Conservation (phyloP, 2,888 invertebrate species). For the Leucoptera coffeella region DNA sequence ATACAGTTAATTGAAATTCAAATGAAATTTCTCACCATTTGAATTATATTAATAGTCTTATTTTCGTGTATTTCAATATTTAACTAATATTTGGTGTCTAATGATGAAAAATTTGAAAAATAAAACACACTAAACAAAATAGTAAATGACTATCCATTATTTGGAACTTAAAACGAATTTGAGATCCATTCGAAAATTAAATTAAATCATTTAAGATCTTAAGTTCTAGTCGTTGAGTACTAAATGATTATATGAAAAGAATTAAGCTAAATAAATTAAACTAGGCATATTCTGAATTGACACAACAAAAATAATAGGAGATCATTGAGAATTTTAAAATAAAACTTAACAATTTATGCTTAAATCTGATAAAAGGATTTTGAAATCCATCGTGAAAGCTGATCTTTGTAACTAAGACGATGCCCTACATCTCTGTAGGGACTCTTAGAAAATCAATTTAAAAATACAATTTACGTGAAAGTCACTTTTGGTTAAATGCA, state of each 20-base stretch:
- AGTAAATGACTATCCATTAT: slow-evolving; percentile 36
- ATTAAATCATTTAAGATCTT: slow-evolving; percentile 11
- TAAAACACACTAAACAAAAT: slow-evolving; percentile 15
- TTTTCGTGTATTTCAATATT: slow-evolving; percentile 9
- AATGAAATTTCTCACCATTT: slow-evolving; percentile 7
- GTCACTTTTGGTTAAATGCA: slow-evolving; percentile 10
- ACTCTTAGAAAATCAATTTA: too few relatives aligned
- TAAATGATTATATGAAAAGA: neutral
- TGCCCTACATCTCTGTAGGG: too few relatives aligned
- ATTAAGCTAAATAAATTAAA: slow-evolving; percentile 23
- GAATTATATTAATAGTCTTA: slow-evolving; percentile 8
- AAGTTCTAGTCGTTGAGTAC: slow-evolving; percentile 12
- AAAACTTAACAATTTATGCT: slow-evolving; percentile 35
- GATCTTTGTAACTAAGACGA: too few relatives aligned
- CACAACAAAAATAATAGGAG: slow-evolving; percentile 42
- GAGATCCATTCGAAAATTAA: slow-evolving; percentile 29
- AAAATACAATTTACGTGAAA: slow-evolving; percentile 2
- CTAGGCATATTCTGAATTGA: slow-evolving; percentile 29
- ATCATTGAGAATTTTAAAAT: slow-evolving; percentile 40
- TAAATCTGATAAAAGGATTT: slow-evolving; percentile 10
- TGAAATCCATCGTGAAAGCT: neutral
- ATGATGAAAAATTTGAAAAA: slow-evolving; percentile 16
- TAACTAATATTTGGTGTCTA: slow-evolving; percentile 47
- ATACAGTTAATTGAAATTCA: slow-evolving; percentile 12
- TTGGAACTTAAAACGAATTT: slow-evolving; percentile 43